Evolutionary conservation across 2,888 invertebrate genomes (phyloP), one percentile per base, ranked within the genome.

Genomic region (Hypomecis punctinalis): DNA sequence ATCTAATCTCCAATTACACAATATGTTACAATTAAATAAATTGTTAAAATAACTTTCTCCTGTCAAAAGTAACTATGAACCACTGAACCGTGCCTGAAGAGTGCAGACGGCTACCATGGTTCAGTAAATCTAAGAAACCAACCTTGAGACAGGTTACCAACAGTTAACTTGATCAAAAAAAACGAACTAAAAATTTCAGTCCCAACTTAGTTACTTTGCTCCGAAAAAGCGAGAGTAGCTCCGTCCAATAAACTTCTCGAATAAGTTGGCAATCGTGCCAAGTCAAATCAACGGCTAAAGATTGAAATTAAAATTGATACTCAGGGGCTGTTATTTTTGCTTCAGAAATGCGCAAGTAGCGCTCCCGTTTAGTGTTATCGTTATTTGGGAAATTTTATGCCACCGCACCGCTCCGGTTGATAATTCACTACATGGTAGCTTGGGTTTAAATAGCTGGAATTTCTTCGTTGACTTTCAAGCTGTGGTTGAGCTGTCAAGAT

Each of bases 31-130:
- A 33, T 53, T 6, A 54, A 54, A 43, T 11, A 43, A 45, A 54
- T 45, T 42, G 43, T n/a, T 42, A 54, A 36, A n/a, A 39, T 42
- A 59, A 56, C 67, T 68, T 68, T 68, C 67, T 62, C 64, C 62
- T 62, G 64, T 68, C 64, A 62, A 48, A 47, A 52, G 36, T 55
- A 5, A 53, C 10, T 42, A 0, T 35, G 23, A 9, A 8, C 43
- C 54, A 54, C 43, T 54, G 54, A 54, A 43, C 54, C 54, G 36
- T 43, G 54, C 0, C 36, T 45, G 54, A 54, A 54, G 43, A 54
- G 54, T 45, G 54, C 54, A 54, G 43, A 45, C 54, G 53, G 42
- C 10, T 53, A 11, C 35, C 35, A 13, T 35, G 54, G 54, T 39
- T 54, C 54, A 54, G 43, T 35, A 36, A 43, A 9, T 36, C 1